phyloP scores from a whole-genome alignment of 2,888 invertebrate genomes.

The Bellardia pandia region DNA sequence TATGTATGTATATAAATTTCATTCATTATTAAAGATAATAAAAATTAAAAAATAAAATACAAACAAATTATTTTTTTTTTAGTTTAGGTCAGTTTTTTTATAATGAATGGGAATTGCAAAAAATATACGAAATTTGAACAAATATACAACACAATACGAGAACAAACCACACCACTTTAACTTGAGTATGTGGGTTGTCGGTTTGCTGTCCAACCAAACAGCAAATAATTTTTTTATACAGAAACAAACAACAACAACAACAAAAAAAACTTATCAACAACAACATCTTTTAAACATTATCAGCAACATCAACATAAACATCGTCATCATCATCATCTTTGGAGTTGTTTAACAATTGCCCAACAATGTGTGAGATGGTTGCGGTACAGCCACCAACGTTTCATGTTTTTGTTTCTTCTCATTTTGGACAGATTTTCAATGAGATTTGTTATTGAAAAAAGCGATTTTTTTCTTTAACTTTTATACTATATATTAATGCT shows the following conservation, averaged over 20 bases:
- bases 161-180: conserved; percentile 28
- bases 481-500: not conserved
- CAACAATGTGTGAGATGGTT: conserved; percentile 13
- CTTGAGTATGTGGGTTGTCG: conserved; percentile 35
- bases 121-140: not conserved
- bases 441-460: conserved; percentile 8
- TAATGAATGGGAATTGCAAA: conserved; percentile 30
- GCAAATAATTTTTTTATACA: not conserved
- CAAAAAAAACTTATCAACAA: conserved; percentile 7
- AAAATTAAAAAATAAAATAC: not conserved
- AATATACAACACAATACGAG: not conserved
- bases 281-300: conserved; percentile 34
- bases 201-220: conserved; percentile 35
- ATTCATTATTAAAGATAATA: conserved; percentile 35
- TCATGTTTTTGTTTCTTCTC: not conserved
- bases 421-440: conserved; percentile 24
- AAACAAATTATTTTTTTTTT: conserved; percentile 16
- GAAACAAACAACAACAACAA: not conserved
- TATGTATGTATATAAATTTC: conserved; percentile 13
- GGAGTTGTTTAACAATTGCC: conserved; percentile 22
- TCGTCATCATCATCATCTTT: conserved; percentile 17
- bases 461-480: not conserved
- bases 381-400: conserved; percentile 1
- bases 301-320: conserved; percentile 42
- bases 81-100: conserved; percentile 36